Evolutionary conservation across 2,113 vertebrate genomes (phyloP).

Genomic region (Gobiocypris rarus): DNA sequence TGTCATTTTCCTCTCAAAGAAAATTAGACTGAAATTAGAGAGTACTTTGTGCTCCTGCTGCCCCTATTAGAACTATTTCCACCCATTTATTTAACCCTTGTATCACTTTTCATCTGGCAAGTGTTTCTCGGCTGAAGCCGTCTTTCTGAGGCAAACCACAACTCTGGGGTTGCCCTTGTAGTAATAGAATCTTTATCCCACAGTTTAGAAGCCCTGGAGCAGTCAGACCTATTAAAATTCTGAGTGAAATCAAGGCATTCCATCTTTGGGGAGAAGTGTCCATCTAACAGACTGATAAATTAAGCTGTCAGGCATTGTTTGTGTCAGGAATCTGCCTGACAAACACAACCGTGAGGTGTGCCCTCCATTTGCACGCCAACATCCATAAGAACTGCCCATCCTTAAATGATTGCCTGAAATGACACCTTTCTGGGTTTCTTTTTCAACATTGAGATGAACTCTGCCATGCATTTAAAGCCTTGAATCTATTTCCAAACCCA

Average conservation of each 20-base stretch:
- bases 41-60: conserved; percentile 20
- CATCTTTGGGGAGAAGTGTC: conserved; percentile 66
- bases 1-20: conserved; percentile 51
- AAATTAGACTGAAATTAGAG: conserved; percentile 54
- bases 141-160: conserved; percentile 36
- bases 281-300: conserved; percentile 69
- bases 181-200: conserved; percentile 28
- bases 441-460: conserved; percentile 23
- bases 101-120: conserved; percentile 29
- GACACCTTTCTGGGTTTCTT: conserved; percentile 9
- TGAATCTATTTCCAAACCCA: conserved; percentile 32
- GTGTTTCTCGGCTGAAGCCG: conserved; percentile 8
- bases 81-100: conserved; percentile 26
- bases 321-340: conserved; percentile 67
- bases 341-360: conserved; percentile 25
- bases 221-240: conserved; percentile 56
- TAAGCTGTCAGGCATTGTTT: conserved; percentile 70
- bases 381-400: not conserved
- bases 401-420: conserved; percentile 13
- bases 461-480: conserved; percentile 23
- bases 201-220: conserved; percentile 34
- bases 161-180: not conserved
- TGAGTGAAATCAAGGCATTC: conserved; percentile 56
- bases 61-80: conserved; percentile 31
- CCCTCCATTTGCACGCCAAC: not conserved